Percentiles rank a stretch among this genome's conserved stretches.
phyloP scores from a whole-genome alignment of 2,113 vertebrate genomes.

The Seriola dumerili region DNA sequence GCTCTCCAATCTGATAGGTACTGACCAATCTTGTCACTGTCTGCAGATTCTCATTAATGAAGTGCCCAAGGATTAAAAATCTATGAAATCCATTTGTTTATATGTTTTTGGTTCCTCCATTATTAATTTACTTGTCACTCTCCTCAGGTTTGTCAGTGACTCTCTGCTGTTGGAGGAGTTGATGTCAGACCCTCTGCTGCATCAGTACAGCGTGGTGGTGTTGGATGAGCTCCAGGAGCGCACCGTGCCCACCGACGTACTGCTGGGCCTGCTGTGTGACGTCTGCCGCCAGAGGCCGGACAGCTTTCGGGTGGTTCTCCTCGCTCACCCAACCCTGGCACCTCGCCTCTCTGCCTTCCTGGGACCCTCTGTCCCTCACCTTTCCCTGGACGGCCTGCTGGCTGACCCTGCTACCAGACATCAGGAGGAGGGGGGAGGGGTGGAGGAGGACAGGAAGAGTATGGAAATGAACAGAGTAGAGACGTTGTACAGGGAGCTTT shows the following conservation, averaged over 20 bases:
- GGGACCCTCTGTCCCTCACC: constrained; percentile 75
- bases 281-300: constrained; percentile 87
- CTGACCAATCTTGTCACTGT: too few relatives aligned
- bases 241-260: constrained; percentile 90
- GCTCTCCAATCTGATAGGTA: too few relatives aligned
- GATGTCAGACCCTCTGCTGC: constrained; percentile 92
- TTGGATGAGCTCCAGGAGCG: constrained; percentile 95
- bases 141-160: constrained; percentile 91
- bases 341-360: constrained; percentile 84
- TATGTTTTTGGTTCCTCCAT: neutral
- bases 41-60: too few relatives aligned
- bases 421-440: neutral
- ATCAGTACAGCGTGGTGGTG: constrained; percentile 89
- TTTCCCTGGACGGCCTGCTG: constrained; percentile 75
- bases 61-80: neutral
- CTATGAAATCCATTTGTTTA: neutral
- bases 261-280: constrained; percentile 92
- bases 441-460: neutral
- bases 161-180: constrained; percentile 93
- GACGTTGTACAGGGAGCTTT: constrained; percentile 82
- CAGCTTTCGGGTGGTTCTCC: constrained; percentile 89
- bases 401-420: constrained; percentile 7
- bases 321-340: constrained; percentile 83
- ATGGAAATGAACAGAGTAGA: constrained; percentile 61
- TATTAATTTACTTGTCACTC: neutral